These are phyloP conservation scores for Pollachius pollachius DNA, from an alignment of 2,113 vertebrate species.

Conservation along the genomic window DNA sequence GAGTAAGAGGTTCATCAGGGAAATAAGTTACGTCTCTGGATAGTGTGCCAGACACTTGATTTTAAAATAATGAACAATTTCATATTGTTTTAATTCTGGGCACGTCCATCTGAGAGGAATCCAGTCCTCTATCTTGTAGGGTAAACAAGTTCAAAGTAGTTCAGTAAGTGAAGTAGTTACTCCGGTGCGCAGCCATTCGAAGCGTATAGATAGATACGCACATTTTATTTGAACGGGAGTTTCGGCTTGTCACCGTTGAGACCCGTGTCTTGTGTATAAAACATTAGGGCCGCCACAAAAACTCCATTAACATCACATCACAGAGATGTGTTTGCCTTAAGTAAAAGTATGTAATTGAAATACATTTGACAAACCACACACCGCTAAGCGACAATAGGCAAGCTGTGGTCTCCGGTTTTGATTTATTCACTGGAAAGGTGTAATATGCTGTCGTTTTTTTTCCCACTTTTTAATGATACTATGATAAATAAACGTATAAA, in stretches of 20 bases:
- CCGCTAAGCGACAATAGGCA: conserved; percentile 63
- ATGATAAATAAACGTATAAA: not conserved
- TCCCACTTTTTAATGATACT: not conserved
- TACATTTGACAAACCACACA: conserved; percentile 66
- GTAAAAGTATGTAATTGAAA: conserved; percentile 71
- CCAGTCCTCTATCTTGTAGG: conserved; percentile 4
- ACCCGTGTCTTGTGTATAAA: conserved; percentile 63
- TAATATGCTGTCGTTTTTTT: not conserved
- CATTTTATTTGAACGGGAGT: conserved; percentile 51
- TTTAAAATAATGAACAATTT: conserved; percentile 25
- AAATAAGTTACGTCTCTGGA: conserved; percentile 27
- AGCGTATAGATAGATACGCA: conserved; percentile 34
- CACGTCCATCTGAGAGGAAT: conserved; percentile 9
- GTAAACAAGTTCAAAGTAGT: too few relatives aligned
- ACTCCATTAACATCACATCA: conserved; percentile 71
- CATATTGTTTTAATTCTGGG: conserved; percentile 28
- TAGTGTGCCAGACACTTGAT: conserved; percentile 20
- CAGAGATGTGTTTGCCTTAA: conserved; percentile 63
- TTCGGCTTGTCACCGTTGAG: conserved; percentile 34
- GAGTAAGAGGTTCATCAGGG: not conserved
- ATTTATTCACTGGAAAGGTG: conserved; percentile 64
- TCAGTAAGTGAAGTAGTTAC: conserved; percentile 27
- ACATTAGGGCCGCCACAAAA: conserved; percentile 54
- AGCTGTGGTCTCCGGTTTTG: conserved; percentile 59
- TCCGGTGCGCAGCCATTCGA: conserved; percentile 42